Base-by-base conservation (phyloP, 2,888 invertebrate species). In the Dorcus parallelipipedus region DNA sequence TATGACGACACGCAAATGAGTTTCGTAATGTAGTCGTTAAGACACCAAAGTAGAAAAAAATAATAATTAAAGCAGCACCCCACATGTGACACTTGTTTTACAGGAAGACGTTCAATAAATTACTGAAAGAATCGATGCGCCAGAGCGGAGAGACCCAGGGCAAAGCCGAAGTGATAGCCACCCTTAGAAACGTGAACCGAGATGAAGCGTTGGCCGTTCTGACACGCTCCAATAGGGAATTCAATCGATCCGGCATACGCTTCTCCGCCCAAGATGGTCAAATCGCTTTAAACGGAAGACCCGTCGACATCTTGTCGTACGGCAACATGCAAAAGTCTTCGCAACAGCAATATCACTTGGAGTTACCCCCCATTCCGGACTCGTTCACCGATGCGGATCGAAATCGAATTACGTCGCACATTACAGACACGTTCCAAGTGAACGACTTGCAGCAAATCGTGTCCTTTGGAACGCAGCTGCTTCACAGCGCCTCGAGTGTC, bases 71-170 rank as follows among this genome's bases (percentile, higher is more conserved):
- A 14, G 14, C 14, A 14, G 14, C 14, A 14, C 14, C 14, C 14
- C 14, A 14, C 14, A 14, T 14, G 14, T 14, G 14, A 14, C 1
- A 14, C 14, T 48, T 53, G 38, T n/a, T 59, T 74, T 75, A 4
- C 75, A 84, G 85, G 63, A 84, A 81, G 81, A 82, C 82, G 53
- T 84, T 84, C 67, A 82, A 82, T 67, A 84, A 84, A 72, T 70
- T 84, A 65, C 76, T 81, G 67, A 83, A 82, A 1, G 83, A 84
- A 68, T 81, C 84, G 0, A 75, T 83, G 14, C 71, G 81, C 1
- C 79, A 81, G 64, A 63, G 71, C 38, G 83, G 83, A 23, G 67
- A 78, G 6, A 69, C 45, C 5, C 64, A 67, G 59, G 84, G 83
- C 23, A 81, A 80, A 69, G 78, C 83, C 0, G 84, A 84, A 72